Evolutionary conservation across 2,888 invertebrate species (phyloP), one percentile per base, ranked within the genome.

Genomic region (Oligia latruncula): DNA sequence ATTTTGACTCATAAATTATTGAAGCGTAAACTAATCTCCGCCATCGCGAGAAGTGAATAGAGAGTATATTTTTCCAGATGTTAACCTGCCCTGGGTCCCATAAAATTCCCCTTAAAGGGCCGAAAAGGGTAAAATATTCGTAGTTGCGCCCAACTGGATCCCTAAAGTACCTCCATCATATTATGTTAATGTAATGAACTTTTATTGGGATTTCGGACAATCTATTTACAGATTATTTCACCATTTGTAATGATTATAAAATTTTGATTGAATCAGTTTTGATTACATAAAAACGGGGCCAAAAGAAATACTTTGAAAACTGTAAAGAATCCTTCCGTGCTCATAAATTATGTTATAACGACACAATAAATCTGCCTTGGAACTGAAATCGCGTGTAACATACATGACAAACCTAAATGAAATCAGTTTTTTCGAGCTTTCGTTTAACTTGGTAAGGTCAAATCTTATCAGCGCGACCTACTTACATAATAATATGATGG

Each of bases 321-420:
- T 80, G 77, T 68, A 81, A 82, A 86, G 74, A 80, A 79, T 78
- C 86, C 83, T 89, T 88, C 77, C 88, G 88, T 89, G 88, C 62
- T 66, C 80, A 81, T 90, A 89, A 89, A 89, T 89, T 80, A 90
- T 72, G 52, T 72, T 82, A 80, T 89, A 90, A 89, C 82, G 88
- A 89, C 88, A 81, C 80, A 82, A 89, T 89, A 89, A 89, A 89
- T 89, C 88, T 76, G 78, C 64, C 79, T 77, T 66, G 70, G 71
- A 67, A 88, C 84, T 81, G 74, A 89, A 86, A 88, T 89, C 88
- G 90, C 90, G 90, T 89, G 88, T 87, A 81, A 81, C 88, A 88
- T 85, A 89, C 85, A 89, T 85, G 88, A 89, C 88, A 87, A 88
- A 88, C 80, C 81, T 65, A 88, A 89, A 87, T 90, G 78, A 80